Percentiles rank a stretch among this genome's conserved stretches.
Conservation (phyloP, 2,797 vertebrate species). For the Arremon brunneinucha region DNA sequence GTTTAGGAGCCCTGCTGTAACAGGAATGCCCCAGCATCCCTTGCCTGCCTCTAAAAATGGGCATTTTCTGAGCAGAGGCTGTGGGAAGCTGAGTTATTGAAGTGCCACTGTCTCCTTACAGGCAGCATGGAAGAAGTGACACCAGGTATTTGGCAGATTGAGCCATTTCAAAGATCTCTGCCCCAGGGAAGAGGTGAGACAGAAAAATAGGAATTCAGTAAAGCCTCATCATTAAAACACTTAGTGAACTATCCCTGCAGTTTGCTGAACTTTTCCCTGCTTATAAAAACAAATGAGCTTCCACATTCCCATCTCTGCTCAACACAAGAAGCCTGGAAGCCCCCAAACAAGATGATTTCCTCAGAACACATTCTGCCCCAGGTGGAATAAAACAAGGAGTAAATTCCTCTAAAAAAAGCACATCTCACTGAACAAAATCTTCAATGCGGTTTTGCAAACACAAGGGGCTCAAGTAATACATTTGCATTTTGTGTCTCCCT, state of each 20-base stretch:
- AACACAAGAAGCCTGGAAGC: not conserved
- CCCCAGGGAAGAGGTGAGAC: not conserved
- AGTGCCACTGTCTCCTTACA: not conserved
- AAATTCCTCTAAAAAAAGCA: constrained; percentile 41
- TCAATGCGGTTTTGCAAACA: constrained; percentile 8
- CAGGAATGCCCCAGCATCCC: not conserved
- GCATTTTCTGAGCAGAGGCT: not conserved
- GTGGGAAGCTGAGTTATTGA: not conserved
- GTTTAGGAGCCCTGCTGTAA: not conserved
- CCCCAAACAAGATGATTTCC: constrained; percentile 12
- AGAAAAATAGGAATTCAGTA: not conserved
- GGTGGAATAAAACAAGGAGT: constrained; percentile 13
- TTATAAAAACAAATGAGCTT: constrained; percentile 36
- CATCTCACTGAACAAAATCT: constrained; percentile 35
- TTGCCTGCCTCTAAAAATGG: not conserved
- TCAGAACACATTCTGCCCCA: not conserved
- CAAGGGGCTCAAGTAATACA: not conserved
- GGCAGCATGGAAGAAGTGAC: not conserved
- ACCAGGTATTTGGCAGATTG: not conserved
- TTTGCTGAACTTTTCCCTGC: constrained; percentile 9
- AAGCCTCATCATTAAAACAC: not conserved
- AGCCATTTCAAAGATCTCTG: not conserved
- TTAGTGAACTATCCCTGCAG: not conserved
- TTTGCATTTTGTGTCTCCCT: constrained; percentile 30
- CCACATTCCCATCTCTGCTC: not conserved